Conservation (phyloP, 2,888 invertebrate species). For the Drosophila helvetica region DNA sequence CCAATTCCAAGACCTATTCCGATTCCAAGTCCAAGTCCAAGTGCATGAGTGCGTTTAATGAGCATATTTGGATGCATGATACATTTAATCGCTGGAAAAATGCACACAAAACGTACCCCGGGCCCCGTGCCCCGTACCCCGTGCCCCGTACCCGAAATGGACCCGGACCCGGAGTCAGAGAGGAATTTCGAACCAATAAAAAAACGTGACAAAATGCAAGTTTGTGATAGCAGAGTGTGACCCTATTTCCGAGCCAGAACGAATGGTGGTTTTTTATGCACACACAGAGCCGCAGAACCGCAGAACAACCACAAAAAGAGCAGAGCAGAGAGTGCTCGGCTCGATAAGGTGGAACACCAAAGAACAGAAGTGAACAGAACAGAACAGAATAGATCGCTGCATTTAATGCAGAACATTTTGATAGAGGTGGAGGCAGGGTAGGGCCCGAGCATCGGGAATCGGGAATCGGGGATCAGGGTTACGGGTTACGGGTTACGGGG, state of each 20-base stretch:
- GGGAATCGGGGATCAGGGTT: not conserved
- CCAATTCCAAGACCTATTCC: slow-evolving; percentile 47
- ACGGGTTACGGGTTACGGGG: slow-evolving; percentile 11
- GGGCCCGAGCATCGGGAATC: not conserved
- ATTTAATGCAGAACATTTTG: slow-evolving; percentile 32
- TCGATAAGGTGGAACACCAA: slow-evolving; percentile 60
- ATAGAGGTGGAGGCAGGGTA: slow-evolving; percentile 36
- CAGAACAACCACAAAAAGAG: slow-evolving; percentile 47
- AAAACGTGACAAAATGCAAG: slow-evolving; percentile 76
- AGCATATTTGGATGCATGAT: slow-evolving; percentile 63
- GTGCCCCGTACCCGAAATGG: slow-evolving; percentile 1
- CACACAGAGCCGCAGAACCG: slow-evolving; percentile 2
- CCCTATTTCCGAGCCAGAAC: slow-evolving; percentile 49
- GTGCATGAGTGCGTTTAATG: slow-evolving; percentile 61
- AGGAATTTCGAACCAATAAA: slow-evolving; percentile 11
- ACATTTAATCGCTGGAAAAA: slow-evolving; percentile 73
- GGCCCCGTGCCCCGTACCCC: too few relatives aligned
- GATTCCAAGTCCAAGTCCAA: slow-evolving; percentile 48
- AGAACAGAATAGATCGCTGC: slow-evolving; percentile 37
- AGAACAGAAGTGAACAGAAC: slow-evolving; percentile 11
- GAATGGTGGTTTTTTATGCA: slow-evolving; percentile 41
- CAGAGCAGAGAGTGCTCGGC: slow-evolving; percentile 11
- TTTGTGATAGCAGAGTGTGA: slow-evolving; percentile 55
- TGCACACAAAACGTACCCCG: slow-evolving; percentile 19
- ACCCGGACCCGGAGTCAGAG: not conserved